Evolutionary conservation across 2,888 invertebrate genomes (phyloP).

Genomic region (Papilio gigon): DNA sequence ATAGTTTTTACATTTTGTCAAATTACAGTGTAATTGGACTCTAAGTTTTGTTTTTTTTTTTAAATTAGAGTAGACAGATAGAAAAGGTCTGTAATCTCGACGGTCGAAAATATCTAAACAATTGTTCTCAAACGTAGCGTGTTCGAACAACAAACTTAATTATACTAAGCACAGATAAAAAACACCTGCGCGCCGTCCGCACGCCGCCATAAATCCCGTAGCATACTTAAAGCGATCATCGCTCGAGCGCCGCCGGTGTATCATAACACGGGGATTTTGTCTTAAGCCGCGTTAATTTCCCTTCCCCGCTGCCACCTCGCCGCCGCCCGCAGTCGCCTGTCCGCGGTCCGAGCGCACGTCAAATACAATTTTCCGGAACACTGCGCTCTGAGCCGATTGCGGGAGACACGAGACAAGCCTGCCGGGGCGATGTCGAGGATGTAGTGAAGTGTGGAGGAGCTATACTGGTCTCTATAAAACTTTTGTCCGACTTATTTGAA

Average conservation of each 20-base stretch:
- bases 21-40: too few relatives aligned
- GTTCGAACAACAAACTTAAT: conserved; percentile 18
- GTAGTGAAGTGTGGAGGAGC: conserved; percentile 50
- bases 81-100: too few relatives aligned
- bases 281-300: conserved; percentile 76
- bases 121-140: conserved; percentile 10
- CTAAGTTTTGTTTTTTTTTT: too few relatives aligned
- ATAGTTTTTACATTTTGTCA: too few relatives aligned
- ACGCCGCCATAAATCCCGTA: conserved; percentile 53
- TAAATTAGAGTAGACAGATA: too few relatives aligned
- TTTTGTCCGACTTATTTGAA: neutral
- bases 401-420: conserved; percentile 76
- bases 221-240: conserved; percentile 73
- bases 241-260: conserved; percentile 56
- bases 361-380: conserved; percentile 81
- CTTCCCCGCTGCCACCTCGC: conserved; percentile 34
- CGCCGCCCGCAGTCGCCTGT: conserved; percentile 44
- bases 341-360: conserved; percentile 71
- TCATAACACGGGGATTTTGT: conserved; percentile 79
- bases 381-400: conserved; percentile 80
- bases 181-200: conserved; percentile 54
- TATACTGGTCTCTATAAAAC: conserved; percentile 40
- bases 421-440: conserved; percentile 50
- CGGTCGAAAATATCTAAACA: too few relatives aligned
- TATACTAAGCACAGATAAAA: conserved; percentile 45